Evolutionary conservation across 2,797 vertebrate genomes (phyloP), one percentile per base, ranked within the genome.

Genomic region (Sebastes cheni): DNA sequence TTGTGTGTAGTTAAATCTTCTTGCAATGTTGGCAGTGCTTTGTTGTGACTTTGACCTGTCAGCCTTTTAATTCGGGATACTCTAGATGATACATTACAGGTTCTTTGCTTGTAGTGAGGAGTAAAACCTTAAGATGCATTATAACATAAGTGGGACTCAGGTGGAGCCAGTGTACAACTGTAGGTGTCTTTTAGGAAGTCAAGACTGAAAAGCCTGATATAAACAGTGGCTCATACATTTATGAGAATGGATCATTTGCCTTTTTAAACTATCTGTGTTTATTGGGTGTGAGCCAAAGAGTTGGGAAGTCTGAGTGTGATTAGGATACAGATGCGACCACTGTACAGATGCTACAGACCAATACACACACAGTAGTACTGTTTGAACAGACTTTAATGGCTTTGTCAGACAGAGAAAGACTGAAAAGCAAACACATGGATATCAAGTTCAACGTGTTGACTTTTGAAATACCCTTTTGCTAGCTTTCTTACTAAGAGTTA

Each of bases 401-500:
- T 64, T 77, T 72, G 25, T 39, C 36, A 23, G 20, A 25, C 10
- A 9, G n/a, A 3, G n/a, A 25, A 30, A n/a, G 20, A 54, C 29
- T 69, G 23, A 52, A 56, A 16, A 23, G 23, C 25, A 52, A 46
- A 46, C 1, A 3, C 11, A 54, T 25, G 4, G 3, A 14, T 25
- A 30, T 4, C 61, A 39, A 0, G 36, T 36, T 58, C 11, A 46
- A 14, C n/a, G 2, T 60, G 16, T 20, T 60, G 30, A 12, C 2
- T 0, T 67, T 20, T 29, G 23, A 50, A 29, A 50, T 0, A 12
- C 16, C 0, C 11, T 32, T 20, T 32, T 1, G 9, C 58, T 11
- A 18, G 23, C 25, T 16, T 29, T 32, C 58, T 60, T 72, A 34
- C 29, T 12, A 25, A 62, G n/a, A 25, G 42, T 34, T 34, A 13